Conservation (phyloP, 2,797 vertebrate species). For the Thunnus albacares region DNA sequence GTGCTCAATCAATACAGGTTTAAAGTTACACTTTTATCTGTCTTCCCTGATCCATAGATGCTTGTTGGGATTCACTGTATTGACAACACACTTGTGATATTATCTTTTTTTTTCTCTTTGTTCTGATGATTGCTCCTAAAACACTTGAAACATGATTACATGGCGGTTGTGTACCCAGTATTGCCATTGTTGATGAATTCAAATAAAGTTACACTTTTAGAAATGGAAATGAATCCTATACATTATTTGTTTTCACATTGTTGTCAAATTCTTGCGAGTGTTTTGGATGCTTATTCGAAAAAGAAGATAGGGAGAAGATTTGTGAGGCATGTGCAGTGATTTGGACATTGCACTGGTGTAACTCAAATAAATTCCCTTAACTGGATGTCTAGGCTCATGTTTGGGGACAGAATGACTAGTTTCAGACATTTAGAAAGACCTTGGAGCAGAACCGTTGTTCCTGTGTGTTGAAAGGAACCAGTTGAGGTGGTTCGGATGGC, state of each 20-base stretch:
- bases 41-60: too few relatives aligned
- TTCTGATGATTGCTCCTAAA: too few relatives aligned
- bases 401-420: background rate
- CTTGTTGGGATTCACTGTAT: too few relatives aligned
- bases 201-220: too few relatives aligned
- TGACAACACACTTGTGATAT: too few relatives aligned
- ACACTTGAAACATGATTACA: too few relatives aligned
- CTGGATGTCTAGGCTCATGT: background rate
- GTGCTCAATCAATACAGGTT: too few relatives aligned
- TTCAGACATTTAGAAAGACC: background rate
- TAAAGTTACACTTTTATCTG: too few relatives aligned
- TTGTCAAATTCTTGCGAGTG: background rate
- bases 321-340: background rate
- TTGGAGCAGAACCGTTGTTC: background rate
- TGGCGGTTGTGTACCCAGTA: too few relatives aligned
- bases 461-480: slow-evolving; percentile 4
- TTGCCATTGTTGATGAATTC: too few relatives aligned
- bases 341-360: background rate
- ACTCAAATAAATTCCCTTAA: background rate
- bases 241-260: background rate
- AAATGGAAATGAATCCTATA: too few relatives aligned
- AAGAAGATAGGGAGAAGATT: background rate
- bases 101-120: too few relatives aligned
- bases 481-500: background rate
- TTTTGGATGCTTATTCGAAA: background rate